These are phyloP conservation scores for Salvelinus sp. DNA, from an alignment of 2,113 vertebrate species.

Conservation along the genomic window DNA sequence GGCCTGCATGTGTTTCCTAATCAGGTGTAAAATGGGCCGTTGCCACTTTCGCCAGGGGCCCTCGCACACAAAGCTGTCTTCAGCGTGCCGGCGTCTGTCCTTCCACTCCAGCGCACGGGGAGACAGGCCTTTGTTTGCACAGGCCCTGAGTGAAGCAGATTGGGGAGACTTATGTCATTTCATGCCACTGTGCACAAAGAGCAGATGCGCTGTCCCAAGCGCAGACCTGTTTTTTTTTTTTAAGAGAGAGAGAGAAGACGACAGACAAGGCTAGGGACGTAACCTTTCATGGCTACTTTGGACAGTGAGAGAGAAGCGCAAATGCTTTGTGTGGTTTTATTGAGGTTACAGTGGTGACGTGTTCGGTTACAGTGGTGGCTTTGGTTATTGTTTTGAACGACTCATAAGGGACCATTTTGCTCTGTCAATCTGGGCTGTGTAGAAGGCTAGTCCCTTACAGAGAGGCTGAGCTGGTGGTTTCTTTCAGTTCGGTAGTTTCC, in stretches of 20 bases:
- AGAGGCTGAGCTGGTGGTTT: background rate
- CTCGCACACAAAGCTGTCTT: slow-evolving; percentile 27
- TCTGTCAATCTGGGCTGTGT: background rate
- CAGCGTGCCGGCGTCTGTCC: slow-evolving; percentile 50
- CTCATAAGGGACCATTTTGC: background rate
- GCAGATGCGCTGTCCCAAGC: slow-evolving; percentile 67
- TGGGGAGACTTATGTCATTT: slow-evolving; percentile 66
- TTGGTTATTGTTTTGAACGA: no score
- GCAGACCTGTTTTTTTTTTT: slow-evolving; percentile 24
- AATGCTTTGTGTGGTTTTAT: background rate
- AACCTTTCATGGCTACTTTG: background rate
- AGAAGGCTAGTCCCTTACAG: background rate
- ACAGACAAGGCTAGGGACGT: background rate
- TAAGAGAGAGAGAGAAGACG: background rate
- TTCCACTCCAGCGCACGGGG: slow-evolving; percentile 55
- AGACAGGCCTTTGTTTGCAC: slow-evolving; percentile 52
- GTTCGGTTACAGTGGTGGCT: background rate
- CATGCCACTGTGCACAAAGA: slow-evolving; percentile 64
- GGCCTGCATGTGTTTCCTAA: slow-evolving; percentile 72
- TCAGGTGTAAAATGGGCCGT: slow-evolving; percentile 73
- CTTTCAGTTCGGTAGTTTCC: background rate
- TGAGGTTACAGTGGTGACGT: background rate
- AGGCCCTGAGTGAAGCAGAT: slow-evolving; percentile 58
- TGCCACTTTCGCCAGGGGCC: slow-evolving; percentile 53
- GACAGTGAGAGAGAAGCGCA: background rate